Percentiles rank a stretch among this genome's conserved stretches.
Evolutionary conservation across 2,113 vertebrate genomes (phyloP).

Genomic region (Mesembrinibis cayennensis): DNA sequence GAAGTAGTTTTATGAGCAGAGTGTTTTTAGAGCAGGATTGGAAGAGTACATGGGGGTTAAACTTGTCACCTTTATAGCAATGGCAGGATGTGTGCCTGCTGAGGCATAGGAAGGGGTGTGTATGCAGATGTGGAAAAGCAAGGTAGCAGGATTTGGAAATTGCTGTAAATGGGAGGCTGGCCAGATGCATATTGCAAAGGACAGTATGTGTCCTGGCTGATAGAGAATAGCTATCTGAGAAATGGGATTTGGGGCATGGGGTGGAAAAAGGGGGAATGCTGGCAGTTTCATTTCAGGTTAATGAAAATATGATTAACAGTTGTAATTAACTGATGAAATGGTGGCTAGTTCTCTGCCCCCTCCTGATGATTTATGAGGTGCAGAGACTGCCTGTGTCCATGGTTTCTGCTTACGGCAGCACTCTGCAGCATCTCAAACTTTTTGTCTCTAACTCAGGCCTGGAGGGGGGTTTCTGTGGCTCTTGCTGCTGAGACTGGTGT

Average conservation of each 20-base stretch:
- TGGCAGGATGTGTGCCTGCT: neutral
- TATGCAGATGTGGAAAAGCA: neutral
- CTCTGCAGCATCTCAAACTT: neutral
- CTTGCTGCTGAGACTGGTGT: neutral
- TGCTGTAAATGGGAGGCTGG: neutral
- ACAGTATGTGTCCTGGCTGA: neutral
- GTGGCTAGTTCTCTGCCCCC: neutral
- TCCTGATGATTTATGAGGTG: constrained; percentile 22
- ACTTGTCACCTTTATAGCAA: neutral
- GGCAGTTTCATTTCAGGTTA: constrained; percentile 12
- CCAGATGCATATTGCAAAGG: neutral
- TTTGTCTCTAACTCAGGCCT: neutral
- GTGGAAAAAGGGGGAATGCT: neutral
- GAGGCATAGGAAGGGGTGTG: neutral
- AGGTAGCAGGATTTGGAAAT: neutral
- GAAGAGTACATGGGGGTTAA: neutral
- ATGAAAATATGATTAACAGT: constrained; percentile 64
- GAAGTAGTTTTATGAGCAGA: neutral
- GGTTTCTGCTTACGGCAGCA: constrained; percentile 41
- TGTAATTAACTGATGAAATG: constrained; percentile 56
- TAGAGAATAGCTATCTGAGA: neutral
- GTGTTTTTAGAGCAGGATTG: neutral
- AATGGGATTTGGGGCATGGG: neutral
- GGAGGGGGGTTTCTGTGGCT: neutral
- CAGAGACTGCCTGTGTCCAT: neutral